phyloP scores from a whole-genome alignment of 2,113 vertebrate species.

The Rhea americana region DNA sequence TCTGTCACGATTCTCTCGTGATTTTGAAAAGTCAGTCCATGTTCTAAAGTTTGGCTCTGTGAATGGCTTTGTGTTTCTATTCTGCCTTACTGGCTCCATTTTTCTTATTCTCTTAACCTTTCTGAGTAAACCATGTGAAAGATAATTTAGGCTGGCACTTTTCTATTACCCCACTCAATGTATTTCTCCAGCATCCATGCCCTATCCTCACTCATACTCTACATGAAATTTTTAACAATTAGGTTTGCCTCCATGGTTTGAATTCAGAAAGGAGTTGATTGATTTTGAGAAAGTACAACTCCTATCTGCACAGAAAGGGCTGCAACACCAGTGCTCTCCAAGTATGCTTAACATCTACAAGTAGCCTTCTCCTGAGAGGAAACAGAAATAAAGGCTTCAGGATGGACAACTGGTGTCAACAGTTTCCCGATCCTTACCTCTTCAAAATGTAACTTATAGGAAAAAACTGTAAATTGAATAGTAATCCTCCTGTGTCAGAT shows the following conservation, averaged over 20 bases:
- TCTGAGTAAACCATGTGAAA: neutral
- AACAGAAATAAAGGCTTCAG: neutral
- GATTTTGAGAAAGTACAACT: neutral
- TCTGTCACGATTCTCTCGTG: neutral
- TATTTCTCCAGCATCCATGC: neutral
- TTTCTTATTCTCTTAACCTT: neutral
- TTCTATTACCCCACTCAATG: neutral
- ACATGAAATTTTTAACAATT: neutral
- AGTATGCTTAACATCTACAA: neutral
- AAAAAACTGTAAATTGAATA: neutral
- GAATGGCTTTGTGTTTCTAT: neutral
- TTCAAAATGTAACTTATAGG: neutral
- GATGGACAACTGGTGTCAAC: neutral
- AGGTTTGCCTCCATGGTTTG: neutral
- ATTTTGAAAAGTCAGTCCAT: neutral
- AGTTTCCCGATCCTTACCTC: neutral
- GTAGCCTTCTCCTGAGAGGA: neutral
- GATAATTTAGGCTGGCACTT: constrained; percentile 26
- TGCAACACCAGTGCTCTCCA: neutral
- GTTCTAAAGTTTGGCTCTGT: neutral
- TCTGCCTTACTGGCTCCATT: neutral
- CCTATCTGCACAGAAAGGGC: neutral
- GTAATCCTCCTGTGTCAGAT: neutral
- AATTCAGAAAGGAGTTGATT: neutral
- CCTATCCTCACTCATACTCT: neutral